phyloP scores from a whole-genome alignment of 2,113 vertebrate species.

The Leptosomus discolor region DNA sequence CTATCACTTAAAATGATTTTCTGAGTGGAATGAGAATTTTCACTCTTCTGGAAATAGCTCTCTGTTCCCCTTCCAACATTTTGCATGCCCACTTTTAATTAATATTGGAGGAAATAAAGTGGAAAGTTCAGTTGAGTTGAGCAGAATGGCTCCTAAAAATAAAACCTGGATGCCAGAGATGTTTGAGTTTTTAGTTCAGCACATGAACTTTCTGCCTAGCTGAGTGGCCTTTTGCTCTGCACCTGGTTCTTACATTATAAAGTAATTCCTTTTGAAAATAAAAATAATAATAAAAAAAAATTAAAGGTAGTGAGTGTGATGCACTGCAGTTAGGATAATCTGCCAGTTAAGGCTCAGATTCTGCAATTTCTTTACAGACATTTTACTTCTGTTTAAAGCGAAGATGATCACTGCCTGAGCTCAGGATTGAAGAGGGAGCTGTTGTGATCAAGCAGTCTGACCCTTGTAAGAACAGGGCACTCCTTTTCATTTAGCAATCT shows the following conservation, averaged over 20 bases:
- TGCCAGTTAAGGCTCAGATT: neutral
- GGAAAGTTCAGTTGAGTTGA: neutral
- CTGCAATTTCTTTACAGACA: neutral
- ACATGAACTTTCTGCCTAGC: neutral
- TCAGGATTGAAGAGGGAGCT: neutral
- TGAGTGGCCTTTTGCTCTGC: neutral
- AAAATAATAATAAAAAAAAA: neutral
- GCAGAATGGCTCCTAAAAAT: neutral
- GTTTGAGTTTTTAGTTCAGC: neutral
- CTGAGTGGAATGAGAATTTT: neutral
- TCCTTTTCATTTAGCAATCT: constrained; percentile 49
- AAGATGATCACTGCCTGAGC: neutral
- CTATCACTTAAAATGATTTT: neutral
- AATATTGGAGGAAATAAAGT: neutral
- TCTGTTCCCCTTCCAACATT: neutral
- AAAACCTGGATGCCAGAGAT: neutral
- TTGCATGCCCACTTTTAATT: neutral
- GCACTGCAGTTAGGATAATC: neutral
- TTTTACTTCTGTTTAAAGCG: neutral
- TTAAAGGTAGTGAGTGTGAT: neutral
- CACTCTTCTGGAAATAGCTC: neutral
- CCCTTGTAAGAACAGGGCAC: neutral
- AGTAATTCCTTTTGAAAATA: neutral
- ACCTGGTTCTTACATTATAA: neutral
- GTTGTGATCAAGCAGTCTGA: neutral